phyloP scores from a whole-genome alignment of 23 tunicate species.

The Diplosoma virens region DNA sequence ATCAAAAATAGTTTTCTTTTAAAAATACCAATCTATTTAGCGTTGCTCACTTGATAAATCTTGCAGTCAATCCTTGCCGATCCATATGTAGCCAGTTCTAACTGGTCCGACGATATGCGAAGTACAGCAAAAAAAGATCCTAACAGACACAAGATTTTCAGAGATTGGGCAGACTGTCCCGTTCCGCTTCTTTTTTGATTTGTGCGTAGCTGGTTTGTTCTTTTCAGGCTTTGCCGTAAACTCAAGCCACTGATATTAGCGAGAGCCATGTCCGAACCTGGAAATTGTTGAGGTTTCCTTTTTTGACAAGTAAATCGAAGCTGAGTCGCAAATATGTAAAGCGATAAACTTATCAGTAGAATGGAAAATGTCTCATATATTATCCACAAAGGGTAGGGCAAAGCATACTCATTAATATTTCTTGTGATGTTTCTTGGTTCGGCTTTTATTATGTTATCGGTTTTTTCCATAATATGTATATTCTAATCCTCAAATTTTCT shows the following conservation, averaged over 20 bases:
- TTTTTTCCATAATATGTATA: too few species aligned
- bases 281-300: neutral
- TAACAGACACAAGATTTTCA: slow-evolving; percentile 29
- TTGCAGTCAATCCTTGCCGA: slow-evolving; percentile 39
- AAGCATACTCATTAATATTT: slow-evolving; percentile 33
- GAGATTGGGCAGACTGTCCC: slow-evolving; percentile 41
- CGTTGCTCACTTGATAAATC: slow-evolving; percentile 32
- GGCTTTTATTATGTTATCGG: too few species aligned
- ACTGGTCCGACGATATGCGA: slow-evolving; percentile 34
- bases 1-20: too few species aligned
- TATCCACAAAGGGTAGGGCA: slow-evolving; percentile 28
- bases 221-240: slow-evolving; percentile 1
- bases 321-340: slow-evolving; percentile 23
- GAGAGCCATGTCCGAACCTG: too few species aligned
- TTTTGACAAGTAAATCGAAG: slow-evolving; percentile 17
- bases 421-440: too few species aligned
- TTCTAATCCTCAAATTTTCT: too few species aligned
- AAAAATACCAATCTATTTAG: too few species aligned
- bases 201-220: too few species aligned
- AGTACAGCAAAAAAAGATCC: slow-evolving; percentile 38
- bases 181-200: slow-evolving; percentile 21
- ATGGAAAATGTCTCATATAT: slow-evolving; percentile 15
- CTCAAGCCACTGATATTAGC: too few species aligned
- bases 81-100: slow-evolving; percentile 62
- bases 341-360: slow-evolving; percentile 10